Base-by-base conservation (phyloP, 2,888 invertebrate genomes). In the Bugula neritina region DNA sequence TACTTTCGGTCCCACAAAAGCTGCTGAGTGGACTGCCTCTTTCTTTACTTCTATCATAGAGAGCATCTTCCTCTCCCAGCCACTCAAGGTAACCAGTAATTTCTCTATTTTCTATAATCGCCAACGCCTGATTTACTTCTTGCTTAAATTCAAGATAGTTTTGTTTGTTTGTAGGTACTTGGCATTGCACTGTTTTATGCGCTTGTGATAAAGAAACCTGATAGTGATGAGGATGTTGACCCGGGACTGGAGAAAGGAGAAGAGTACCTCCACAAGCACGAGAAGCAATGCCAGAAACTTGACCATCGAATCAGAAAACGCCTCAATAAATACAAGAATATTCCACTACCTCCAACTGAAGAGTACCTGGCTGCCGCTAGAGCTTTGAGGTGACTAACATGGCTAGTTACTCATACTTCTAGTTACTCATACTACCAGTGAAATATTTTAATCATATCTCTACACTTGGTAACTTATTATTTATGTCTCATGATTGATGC, bases 141-240 rank as follows among this genome's bases (percentile, higher is more conserved):
- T n/a, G n/a, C n/a, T n/a, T n/a, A n/a, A n/a, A n/a, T n/a, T n/a
- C n/a, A n/a, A n/a, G n/a, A n/a, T 43, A 43, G 43, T 17, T 43
- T 10, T 43, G 10, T 43, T 43, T 43, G 43, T 29, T 21, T 71
- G 1, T 69, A 76, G 75, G 76, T 79, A 3, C 43, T 79, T 1
- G 54, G 73, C 1, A 35, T 79, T 29, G 77, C 78, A 25, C 58
- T 77, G 25, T 74, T 78, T 54, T 78, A 75, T 63, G 77, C 78
- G 0, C 63, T 78, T 54, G 72, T 79, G 17, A 77, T 78, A n/a
- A 76, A 75, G 73, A 77, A 77, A 35, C 78, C 78, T 0, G 78
- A 76, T 1, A 72, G 69, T 1, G 75, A 75, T 13, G 76, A 74
- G 27, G 78, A 77, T 10, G 74, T 74, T 1, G 72, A 72, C 25